Evolutionary conservation across 2,888 invertebrate genomes (phyloP).

Genomic region (Lasioglossum vierecki): DNA sequence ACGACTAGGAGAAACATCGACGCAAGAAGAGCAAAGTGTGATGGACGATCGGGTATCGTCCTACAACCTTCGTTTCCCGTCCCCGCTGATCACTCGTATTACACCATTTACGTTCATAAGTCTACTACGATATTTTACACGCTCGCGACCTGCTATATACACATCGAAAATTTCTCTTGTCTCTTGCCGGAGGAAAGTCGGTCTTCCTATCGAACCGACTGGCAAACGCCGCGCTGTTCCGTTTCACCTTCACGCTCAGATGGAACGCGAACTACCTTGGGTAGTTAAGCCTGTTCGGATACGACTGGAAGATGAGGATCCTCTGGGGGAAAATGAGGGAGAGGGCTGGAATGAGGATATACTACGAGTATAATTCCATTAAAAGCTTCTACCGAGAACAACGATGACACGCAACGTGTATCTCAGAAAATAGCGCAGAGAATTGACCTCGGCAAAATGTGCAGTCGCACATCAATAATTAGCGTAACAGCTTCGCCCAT

Average conservation of each 20-base stretch:
- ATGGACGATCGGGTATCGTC: conserved; percentile 40
- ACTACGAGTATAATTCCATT: conserved; percentile 34
- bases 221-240: background rate
- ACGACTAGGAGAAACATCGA: conserved; percentile 55
- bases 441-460: conserved; percentile 6
- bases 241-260: background rate
- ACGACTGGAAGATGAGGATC: conserved; percentile 13
- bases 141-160: conserved; percentile 54
- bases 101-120: conserved; percentile 25
- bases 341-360: conserved; percentile 1
- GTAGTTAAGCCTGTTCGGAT: background rate
- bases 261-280: conserved; percentile 21
- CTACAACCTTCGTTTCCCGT: conserved; percentile 40
- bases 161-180: conserved; percentile 28
- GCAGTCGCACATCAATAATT: background rate
- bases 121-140: conserved; percentile 58
- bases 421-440: conserved; percentile 20
- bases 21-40: conserved; percentile 34
- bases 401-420: conserved; percentile 16
- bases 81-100: conserved; percentile 11
- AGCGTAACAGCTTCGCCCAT: background rate
- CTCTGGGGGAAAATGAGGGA: background rate
- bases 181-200: conserved; percentile 13
- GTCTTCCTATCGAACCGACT: background rate
- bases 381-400: conserved; percentile 42